These are phyloP conservation scores for Lynx canadensis DNA, from an alignment of 2,113 vertebrate genomes.

Conservation along the genomic window DNA sequence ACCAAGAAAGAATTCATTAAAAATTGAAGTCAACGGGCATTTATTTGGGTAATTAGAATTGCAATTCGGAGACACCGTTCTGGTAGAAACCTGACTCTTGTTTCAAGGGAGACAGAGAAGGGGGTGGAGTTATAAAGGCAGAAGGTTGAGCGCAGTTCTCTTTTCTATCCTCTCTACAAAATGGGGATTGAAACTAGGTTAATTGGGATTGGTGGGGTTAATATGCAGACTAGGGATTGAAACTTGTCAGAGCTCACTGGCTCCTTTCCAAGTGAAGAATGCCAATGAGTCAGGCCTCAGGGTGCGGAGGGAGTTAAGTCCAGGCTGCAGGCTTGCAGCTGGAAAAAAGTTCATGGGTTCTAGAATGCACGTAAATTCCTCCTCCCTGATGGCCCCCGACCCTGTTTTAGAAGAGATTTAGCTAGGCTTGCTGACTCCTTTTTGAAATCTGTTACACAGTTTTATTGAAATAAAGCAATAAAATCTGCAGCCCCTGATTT, in stretches of 20 bases:
- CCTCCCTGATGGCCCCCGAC: background rate
- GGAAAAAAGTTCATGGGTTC: background rate
- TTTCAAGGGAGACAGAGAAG: background rate
- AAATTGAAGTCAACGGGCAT: background rate
- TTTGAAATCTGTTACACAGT: background rate
- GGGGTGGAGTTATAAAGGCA: background rate
- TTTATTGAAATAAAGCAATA: background rate
- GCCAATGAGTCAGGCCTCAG: background rate
- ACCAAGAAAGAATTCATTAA: background rate
- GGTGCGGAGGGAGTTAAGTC: background rate
- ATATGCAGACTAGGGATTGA: background rate
- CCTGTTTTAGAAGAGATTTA: background rate
- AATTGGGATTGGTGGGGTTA: background rate
- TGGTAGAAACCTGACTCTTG: background rate
- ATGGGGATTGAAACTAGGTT: background rate
- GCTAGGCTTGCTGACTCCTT: background rate
- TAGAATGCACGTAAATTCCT: background rate
- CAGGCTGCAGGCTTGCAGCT: background rate
- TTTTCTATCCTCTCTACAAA: background rate
- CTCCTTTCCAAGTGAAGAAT: background rate
- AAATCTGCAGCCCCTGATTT: background rate
- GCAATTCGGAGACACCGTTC: background rate
- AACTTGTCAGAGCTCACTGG: background rate
- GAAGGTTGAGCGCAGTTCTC: background rate
- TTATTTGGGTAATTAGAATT: background rate